Base-by-base conservation (phyloP, 2,797 vertebrate genomes). In the Hirundo rustica region DNA sequence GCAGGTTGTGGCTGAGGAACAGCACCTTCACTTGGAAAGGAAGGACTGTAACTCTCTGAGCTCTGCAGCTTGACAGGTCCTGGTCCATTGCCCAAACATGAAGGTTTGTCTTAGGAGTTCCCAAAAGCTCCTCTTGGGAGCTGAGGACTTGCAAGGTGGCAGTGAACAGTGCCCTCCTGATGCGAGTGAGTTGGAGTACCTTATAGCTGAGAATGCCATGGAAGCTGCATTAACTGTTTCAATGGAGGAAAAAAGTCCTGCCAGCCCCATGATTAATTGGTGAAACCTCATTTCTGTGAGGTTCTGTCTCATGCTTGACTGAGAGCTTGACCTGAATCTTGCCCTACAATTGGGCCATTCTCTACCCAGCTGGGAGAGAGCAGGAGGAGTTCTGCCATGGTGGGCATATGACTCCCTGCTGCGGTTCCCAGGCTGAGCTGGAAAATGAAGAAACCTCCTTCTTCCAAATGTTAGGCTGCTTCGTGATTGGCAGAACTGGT, bases 311-410 rank as follows among this genome's bases (percentile, higher is more conserved):
- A 57, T 93, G 95, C 86, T 76, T 85, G 86, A 58, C 86, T 84
- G 83, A 70, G 74, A 91, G 51, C 81, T 87, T 76, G 92, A 76
- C 84, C 89, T 94, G 95, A 93, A 93, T 96, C 89, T 73, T 19
- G 26, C 48, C 89, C 92, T 82, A 55, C 92, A 87, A 60, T 4
- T 92, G 55, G 80, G 80, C 93, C 62, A 47, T 78, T 72, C 76
- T 83, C 40, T 54, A 20, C 18, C 25, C 11, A 8, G 30, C 1
- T 32, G 20, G 27, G 66, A 84, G 47, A 47, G 70, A 85, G 18
- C 0, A 1, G n/a, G 40, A 54, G 62, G 80, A 53, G 58, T 78
- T 76, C 0, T 91, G 40, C 57, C 42, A 4, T 9, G 51, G 23
- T 62, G 47, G 27, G 62, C 66, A 51, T 54, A 6, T 1, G 36